Base-by-base conservation (phyloP, 2,888 invertebrate genomes). In the Cephonodes hylas region DNA sequence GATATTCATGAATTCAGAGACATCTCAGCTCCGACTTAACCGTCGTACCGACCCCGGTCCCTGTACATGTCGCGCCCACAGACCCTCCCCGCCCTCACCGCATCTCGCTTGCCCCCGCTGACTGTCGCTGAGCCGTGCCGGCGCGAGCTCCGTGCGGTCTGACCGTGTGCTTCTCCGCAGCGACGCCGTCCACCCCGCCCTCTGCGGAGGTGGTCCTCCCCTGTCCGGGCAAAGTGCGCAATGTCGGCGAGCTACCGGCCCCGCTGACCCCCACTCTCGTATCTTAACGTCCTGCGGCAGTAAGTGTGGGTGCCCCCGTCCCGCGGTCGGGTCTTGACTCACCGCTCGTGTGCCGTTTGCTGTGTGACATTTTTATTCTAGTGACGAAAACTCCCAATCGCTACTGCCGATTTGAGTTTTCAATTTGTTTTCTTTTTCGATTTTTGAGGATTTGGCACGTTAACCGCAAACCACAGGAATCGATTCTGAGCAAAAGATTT, bases 211-310 rank as follows among this genome's bases (percentile, higher is more conserved):
- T 80, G 67, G 90, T 92, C 72, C 77, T 88, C 72, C 92, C 93
- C 53, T 84, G 89, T 66, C 90, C 93, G 64, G 93, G 93, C 72
- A 83, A 81, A 72, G 90, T 93, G 71, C 86, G 88, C 71, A 77
- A 73, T 65, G 72, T 83, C 67, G 88, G 85, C 66, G 85, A 85
- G 72, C 71, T 80, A 72, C 69, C 79, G 70, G 66, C 76, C 77
- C 81, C 83, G 76, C 74, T 77, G 79, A 80, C 85, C 63, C 81
- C 79, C 71, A 71, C 75, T 72, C 6, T 18, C 31, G 81, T 83
- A 66, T 79, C 85, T 73, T 89, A 85, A 18, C 53, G 53, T 31
- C 53, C 31, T 31, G 22, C 27, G 69, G 69, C 73, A 71, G 87
- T 90, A 88, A 89, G 89, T 89, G 76, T 72, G 79, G 77, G 78